phyloP scores from a whole-genome alignment of 2,113 vertebrate genomes.

The Myodes glareolus region DNA sequence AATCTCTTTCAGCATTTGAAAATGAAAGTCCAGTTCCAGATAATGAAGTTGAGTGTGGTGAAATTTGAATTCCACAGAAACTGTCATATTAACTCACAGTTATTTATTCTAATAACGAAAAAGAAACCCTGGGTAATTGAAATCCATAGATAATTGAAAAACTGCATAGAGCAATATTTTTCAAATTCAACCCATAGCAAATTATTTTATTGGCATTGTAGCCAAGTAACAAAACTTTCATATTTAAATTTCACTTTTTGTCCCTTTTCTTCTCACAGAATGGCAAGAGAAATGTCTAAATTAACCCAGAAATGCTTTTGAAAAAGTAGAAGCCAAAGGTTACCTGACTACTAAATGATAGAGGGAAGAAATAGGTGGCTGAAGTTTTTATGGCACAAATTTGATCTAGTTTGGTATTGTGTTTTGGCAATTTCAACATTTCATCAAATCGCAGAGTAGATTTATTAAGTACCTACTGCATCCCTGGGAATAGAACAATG shows the following conservation, averaged over 20 bases:
- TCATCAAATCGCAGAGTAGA: background rate
- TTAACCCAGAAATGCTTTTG: constrained; percentile 10
- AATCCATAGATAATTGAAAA: constrained; percentile 70
- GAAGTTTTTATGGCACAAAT: background rate
- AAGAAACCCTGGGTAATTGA: constrained; percentile 45
- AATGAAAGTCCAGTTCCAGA: constrained; percentile 73
- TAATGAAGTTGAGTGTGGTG: constrained; percentile 66
- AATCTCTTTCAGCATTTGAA: constrained; percentile 56
- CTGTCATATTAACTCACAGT: constrained; percentile 49
- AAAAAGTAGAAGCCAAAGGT: background rate
- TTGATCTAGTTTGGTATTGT: background rate
- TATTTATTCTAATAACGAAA: constrained; percentile 68
- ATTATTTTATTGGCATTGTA: constrained; percentile 49
- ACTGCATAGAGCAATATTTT: constrained; percentile 56
- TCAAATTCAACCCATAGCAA: constrained; percentile 25
- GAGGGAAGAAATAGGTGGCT: background rate
- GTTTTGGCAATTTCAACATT: background rate
- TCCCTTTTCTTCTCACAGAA: background rate
- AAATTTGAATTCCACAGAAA: constrained; percentile 67
- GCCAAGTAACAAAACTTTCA: constrained; percentile 23
- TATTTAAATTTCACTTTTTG: constrained; percentile 58
- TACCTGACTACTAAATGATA: background rate
- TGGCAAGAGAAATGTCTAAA: background rate
- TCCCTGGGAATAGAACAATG: background rate
- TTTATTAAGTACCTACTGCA: background rate